Conservation (phyloP, 2,797 vertebrate species). For the Parotocinclus haroldoi region DNA sequence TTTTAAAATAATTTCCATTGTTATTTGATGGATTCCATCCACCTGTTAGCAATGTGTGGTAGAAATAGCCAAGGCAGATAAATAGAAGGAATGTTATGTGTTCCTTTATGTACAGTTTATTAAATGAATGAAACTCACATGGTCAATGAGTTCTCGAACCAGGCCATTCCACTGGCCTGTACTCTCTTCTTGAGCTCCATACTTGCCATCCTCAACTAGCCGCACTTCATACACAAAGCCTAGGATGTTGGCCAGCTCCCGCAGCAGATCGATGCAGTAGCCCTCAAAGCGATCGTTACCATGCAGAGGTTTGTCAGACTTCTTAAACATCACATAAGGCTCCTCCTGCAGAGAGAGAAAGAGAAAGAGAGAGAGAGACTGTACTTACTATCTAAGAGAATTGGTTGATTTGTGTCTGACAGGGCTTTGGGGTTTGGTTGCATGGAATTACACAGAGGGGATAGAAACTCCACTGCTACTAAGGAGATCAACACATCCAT, state of each 20-base stretch:
- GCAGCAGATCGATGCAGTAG: constrained; percentile 93
- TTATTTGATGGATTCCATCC: too few species aligned
- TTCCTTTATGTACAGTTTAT: neutral
- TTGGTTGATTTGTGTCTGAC: constrained; percentile 42
- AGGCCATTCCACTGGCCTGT: constrained; percentile 97
- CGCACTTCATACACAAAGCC: constrained; percentile 93
- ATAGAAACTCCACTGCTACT: constrained; percentile 15
- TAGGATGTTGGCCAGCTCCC: constrained; percentile 90
- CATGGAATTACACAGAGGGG: constrained; percentile 24
- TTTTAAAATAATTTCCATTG: too few species aligned
- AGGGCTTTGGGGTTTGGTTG: constrained; percentile 32
- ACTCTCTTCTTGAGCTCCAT: constrained; percentile 91
- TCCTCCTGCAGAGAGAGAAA: constrained; percentile 79
- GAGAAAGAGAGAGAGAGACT: constrained; percentile 21
- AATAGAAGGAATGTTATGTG: too few species aligned
- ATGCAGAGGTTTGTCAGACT: constrained; percentile 94
- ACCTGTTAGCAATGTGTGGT: too few species aligned
- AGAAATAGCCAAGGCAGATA: too few species aligned
- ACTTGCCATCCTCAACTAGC: constrained; percentile 92
- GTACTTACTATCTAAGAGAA: constrained; percentile 10
- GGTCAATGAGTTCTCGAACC: constrained; percentile 95
- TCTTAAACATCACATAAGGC: constrained; percentile 98
- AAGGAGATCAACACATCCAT: constrained; percentile 3
- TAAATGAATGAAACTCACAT: constrained; percentile 78
- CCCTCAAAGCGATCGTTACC: constrained; percentile 97